Conservation (phyloP, 2,113 vertebrate genomes). For the Leucoraja erinaceus region DNA sequence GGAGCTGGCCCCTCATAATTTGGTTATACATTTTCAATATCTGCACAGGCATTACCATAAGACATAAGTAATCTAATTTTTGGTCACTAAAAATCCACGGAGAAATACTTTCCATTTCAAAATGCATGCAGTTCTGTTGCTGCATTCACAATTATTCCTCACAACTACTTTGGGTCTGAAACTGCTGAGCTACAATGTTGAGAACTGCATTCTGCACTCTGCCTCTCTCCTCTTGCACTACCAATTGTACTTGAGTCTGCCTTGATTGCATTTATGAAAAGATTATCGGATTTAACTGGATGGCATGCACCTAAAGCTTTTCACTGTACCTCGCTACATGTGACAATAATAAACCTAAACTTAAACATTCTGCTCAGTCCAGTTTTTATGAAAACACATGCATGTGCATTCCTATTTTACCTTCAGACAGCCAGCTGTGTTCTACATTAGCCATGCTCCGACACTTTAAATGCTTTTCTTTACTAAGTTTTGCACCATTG, state of each 20-base stretch:
- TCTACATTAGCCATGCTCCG: background rate
- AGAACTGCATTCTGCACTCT: no score
- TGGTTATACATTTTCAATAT: background rate
- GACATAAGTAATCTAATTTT: background rate
- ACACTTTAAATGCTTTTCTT: background rate
- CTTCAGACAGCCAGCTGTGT: background rate
- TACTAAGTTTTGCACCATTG: background rate
- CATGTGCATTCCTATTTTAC: background rate
- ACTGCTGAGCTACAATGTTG: no score
- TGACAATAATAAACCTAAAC: no score
- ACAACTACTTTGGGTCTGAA: background rate
- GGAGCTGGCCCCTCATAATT: background rate
- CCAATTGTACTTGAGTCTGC: no score
- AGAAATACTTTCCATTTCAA: background rate
- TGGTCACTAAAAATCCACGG: background rate
- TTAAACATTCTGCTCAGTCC: background rate
- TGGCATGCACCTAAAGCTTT: no score
- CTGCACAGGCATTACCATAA: background rate
- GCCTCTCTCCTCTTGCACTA: no score
- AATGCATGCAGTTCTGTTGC: background rate
- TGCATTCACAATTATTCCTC: background rate
- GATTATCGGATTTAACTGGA: no score
- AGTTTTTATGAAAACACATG: background rate
- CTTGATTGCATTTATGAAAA: no score
- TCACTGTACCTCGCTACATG: no score